Evolutionary conservation across 2,113 vertebrate genomes (phyloP), one percentile per base, ranked within the genome.

Genomic region (Cyprinodon brontotheroides): DNA sequence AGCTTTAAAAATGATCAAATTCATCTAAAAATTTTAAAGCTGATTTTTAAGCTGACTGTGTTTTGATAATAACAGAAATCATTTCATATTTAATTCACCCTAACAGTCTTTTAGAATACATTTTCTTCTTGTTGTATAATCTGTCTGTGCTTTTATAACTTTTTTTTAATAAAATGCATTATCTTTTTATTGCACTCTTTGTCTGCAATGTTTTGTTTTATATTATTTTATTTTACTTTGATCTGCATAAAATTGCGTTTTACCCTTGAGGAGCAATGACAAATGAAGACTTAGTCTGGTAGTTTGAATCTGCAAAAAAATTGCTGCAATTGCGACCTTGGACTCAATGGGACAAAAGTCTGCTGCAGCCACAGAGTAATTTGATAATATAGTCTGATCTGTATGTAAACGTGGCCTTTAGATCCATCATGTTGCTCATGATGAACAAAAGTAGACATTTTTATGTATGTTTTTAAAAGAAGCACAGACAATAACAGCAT

Each of bases 301-400:
- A 29, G 29, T 29, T 29, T 29, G 43, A 57, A 81, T 65, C 6
- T 3, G 53, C 53, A 76, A 47, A 68, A 29, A 65, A 69, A 84
- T 38, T 70, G 72, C 57, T 66, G 74, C 63, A 73, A 36, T 70
- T 36, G 66, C 77, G 78, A 61, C 66, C 61, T 70, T 61, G 11
- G 47, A 69, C 72, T 86, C 80, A 88, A 82, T 87, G 69, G 69
- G 84, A 63, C 68, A 78, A 82, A 84, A 74, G 71, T 62, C 41
- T 41, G 29, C 20, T 40, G 45, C 72, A 81, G 48, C 47, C 70
- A 15, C 59, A 67, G 59, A 73, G 57, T 61, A 63, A 0, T 36
- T 41, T 8, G 69, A 57, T 29, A 61, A n/a, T 74, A 36, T 36
- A 39, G 74, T 43, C 11, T 13, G 11, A 11, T 29, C 43, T 61